Conservation (phyloP, 2,888 invertebrate genomes). For the Volucella inanis region DNA sequence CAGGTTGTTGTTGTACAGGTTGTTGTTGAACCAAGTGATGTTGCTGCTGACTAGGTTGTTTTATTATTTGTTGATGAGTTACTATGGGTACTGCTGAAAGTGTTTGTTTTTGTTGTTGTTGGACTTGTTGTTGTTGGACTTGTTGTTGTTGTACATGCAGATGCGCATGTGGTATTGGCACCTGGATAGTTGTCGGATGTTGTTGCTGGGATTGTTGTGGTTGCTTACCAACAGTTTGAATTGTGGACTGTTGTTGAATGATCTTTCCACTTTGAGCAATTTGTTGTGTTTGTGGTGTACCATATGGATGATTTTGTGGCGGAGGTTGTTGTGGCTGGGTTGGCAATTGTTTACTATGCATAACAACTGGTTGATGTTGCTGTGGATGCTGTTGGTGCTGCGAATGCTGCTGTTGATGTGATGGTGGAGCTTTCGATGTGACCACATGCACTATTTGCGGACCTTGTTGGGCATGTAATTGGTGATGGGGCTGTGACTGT, state of each 20-base stretch:
- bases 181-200: slow-evolving; percentile 61
- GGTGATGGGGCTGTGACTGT: slow-evolving; percentile 44
- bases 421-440: slow-evolving; percentile 23
- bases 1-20: slow-evolving; percentile 40
- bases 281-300: slow-evolving; percentile 58
- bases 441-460: slow-evolving; percentile 39
- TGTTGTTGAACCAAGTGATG: slow-evolving; percentile 64
- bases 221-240: slow-evolving; percentile 68
- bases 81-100: slow-evolving; percentile 76
- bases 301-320: slow-evolving; percentile 56
- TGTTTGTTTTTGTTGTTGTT: slow-evolving; percentile 62
- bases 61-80: slow-evolving; percentile 76
- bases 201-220: slow-evolving; percentile 53
- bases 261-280: slow-evolving; percentile 67
- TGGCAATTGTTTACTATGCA: slow-evolving; percentile 65
- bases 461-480: slow-evolving; percentile 30
- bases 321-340: slow-evolving; percentile 62
- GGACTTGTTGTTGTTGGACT: slow-evolving; percentile 30
- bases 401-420: slow-evolving; percentile 48
- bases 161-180: slow-evolving; percentile 71
- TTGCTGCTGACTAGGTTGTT: slow-evolving; percentile 71
- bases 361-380: slow-evolving; percentile 61
- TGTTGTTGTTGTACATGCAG: slow-evolving; percentile 59
- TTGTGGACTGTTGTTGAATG: slow-evolving; percentile 61
- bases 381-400: slow-evolving; percentile 61